phyloP scores from a whole-genome alignment of 1,140 invertebrate species.

The Bathynomus jamesi region DNA sequence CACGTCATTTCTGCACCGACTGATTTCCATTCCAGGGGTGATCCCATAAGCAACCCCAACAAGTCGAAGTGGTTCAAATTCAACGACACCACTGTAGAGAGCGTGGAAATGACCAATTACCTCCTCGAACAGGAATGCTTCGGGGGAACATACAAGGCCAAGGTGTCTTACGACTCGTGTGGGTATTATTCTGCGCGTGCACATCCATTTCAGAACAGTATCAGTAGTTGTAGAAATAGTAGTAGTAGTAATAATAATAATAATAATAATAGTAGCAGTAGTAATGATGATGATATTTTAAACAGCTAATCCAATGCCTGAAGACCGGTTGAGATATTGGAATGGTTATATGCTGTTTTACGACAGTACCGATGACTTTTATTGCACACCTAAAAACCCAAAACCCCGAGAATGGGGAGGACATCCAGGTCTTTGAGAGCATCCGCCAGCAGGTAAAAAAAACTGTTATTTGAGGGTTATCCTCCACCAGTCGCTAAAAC shows the following conservation, averaged over 20 bases:
- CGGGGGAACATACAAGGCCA: constrained; percentile 51
- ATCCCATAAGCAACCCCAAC: constrained; percentile 43
- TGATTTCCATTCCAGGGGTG: constrained; percentile 35
- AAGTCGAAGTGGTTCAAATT: constrained; percentile 54
- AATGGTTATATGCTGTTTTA: constrained; percentile 57
- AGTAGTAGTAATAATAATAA: not conserved
- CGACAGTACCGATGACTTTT: constrained; percentile 44
- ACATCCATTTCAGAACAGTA: too few relatives aligned
- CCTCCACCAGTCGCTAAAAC: too few relatives aligned
- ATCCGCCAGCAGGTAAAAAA: constrained; percentile 25
- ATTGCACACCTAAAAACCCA: constrained; percentile 43
- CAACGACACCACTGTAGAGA: constrained; percentile 53
- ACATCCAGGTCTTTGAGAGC: constrained; percentile 22
- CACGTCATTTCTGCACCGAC: too few relatives aligned
- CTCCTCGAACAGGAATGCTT: constrained; percentile 51
- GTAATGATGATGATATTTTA: not conserved
- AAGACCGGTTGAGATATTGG: constrained; percentile 50
- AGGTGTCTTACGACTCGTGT: constrained; percentile 39
- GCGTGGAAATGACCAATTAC: constrained; percentile 45
- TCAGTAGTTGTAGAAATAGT: not conserved
- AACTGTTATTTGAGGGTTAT: too few relatives aligned
- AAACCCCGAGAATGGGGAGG: constrained; percentile 28
- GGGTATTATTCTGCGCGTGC: constrained; percentile 10
- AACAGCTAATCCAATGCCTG: constrained; percentile 42
- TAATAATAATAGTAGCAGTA: not conserved